A percentile compares a stretch with the other conserved stretches of the same genome.
Conservation (phyloP, 1,140 invertebrate species). For the Doryteuthis pealeii region DNA sequence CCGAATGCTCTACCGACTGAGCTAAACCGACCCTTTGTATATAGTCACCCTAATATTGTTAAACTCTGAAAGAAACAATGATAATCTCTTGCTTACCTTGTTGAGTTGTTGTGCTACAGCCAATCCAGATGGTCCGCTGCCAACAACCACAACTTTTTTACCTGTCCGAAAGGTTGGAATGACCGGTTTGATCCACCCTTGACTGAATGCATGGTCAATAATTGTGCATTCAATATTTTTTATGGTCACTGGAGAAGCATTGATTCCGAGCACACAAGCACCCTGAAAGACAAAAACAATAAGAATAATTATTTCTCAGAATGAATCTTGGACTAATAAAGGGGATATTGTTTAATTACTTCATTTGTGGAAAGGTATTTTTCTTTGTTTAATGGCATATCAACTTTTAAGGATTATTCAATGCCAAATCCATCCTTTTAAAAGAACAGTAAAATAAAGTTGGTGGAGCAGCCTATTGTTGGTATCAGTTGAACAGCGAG, state of each 20-base stretch:
- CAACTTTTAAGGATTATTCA: no score
- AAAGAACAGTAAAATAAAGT: no score
- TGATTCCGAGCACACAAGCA: conserved; percentile 95
- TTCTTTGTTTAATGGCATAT: no score
- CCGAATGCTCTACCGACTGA: no score
- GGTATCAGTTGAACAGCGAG: no score
- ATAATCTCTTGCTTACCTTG: conserved; percentile 70
- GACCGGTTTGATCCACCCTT: conserved; percentile 87
- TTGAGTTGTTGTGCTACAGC: conserved; percentile 97
- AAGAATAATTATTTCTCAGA: no score
- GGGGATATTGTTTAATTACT: background rate
- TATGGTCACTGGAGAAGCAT: conserved; percentile 94
- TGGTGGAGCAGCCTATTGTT: no score
- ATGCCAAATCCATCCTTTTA: no score
- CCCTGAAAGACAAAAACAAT: conserved; percentile 62
- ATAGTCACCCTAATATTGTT: no score
- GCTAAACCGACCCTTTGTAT: no score
- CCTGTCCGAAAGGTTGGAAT: conserved; percentile 76
- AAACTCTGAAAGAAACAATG: no score
- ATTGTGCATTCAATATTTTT: conserved; percentile 99
- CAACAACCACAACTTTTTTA: conserved; percentile 88
- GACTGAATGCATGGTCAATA: conserved; percentile 96
- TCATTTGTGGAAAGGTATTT: no score
- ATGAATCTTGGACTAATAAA: background rate
- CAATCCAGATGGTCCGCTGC: conserved; percentile 91